Percentiles rank a stretch among this genome's conserved stretches.
phyloP scores from a whole-genome alignment of 2,888 invertebrate species.

The Tipula helvola region DNA sequence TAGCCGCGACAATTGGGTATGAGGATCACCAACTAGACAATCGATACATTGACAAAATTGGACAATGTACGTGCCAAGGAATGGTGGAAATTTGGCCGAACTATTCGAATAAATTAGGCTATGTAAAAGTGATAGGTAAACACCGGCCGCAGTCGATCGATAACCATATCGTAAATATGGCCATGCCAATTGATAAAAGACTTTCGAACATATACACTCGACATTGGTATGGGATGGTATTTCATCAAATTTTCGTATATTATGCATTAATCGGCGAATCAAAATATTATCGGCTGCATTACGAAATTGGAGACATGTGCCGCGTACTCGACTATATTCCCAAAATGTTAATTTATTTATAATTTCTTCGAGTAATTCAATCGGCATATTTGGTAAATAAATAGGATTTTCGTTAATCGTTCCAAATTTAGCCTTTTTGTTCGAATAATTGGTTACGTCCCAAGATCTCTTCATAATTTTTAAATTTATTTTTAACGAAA shows the following conservation, averaged over 20 bases:
- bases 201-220: neutral
- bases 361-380: slow-evolving; percentile 23
- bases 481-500: neutral
- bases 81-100: neutral
- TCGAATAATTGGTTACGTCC: neutral
- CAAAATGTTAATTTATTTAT: slow-evolving; percentile 13
- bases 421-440: neutral
- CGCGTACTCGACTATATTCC: neutral
- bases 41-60: neutral
- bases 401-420: neutral
- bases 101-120: neutral
- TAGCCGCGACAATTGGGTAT: neutral
- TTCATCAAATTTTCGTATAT: neutral
- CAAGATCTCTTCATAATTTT: neutral
- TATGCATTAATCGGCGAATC: neutral
- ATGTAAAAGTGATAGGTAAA: neutral
- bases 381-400: slow-evolving; percentile 19
- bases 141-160: neutral
- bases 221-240: neutral
- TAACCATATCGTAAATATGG: neutral
- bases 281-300: slow-evolving; percentile 19
- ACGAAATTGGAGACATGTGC: slow-evolving; percentile 21
- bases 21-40: neutral
- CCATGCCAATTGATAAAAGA: neutral
- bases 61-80: neutral